phyloP scores from a whole-genome alignment of 2,113 vertebrate species.

The Benitochromis conjunctus region DNA sequence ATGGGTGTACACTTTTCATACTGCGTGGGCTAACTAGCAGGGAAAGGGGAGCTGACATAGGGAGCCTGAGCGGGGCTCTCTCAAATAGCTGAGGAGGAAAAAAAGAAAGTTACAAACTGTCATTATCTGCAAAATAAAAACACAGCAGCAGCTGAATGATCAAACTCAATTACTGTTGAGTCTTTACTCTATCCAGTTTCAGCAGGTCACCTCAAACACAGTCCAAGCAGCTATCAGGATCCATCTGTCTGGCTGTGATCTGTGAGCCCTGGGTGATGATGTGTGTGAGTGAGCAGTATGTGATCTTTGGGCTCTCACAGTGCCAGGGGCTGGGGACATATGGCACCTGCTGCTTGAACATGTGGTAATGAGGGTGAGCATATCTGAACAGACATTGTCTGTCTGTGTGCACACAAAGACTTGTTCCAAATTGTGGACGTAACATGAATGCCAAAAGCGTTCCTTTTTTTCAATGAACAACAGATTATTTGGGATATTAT shows the following conservation, averaged over 20 bases:
- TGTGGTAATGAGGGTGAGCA: conserved; percentile 46
- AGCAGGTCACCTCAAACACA: conserved; percentile 14
- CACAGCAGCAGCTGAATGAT: not conserved
- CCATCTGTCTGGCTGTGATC: conserved; percentile 61
- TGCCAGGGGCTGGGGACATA: conserved; percentile 53
- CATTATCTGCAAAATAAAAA: not conserved
- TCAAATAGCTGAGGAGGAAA: conserved; percentile 82
- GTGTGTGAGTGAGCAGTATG: conserved; percentile 60
- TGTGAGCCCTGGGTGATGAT: conserved; percentile 57
- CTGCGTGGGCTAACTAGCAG: conserved; percentile 65
- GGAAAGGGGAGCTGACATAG: conserved; percentile 65
- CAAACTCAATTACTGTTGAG: not conserved
- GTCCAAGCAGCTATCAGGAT: conserved; percentile 26
- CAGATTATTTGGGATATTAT: not conserved
- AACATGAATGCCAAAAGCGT: not conserved
- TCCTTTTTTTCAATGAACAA: not conserved
- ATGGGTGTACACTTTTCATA: conserved; percentile 67
- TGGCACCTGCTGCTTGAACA: conserved; percentile 69
- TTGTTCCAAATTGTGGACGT: not conserved
- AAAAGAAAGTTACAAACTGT: not conserved
- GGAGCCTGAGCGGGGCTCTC: conserved; percentile 70
- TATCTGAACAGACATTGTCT: conserved; percentile 1
- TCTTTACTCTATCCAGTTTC: not conserved
- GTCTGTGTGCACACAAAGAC: not conserved
- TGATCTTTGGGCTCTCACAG: conserved; percentile 50